Base-by-base conservation (phyloP, 2,888 invertebrate species). In the Callinectes sapidus region DNA sequence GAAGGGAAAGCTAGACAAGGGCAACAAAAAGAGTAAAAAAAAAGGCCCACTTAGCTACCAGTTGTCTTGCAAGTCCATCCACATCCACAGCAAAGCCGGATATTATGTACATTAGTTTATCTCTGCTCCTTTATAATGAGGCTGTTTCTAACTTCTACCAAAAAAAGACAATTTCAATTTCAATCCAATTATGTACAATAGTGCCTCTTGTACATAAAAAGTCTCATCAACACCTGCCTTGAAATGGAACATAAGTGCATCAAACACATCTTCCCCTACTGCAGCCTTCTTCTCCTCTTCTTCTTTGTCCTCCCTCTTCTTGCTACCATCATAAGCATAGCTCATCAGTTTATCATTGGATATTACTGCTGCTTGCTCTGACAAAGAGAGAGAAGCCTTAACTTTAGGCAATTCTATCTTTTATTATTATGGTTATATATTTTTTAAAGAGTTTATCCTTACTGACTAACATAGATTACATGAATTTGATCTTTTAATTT, bases 231-330 rank as follows among this genome's bases (percentile, higher is more conserved):
- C n/a, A 42, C 77, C 42, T 66, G 90, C 92, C 55, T 91, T 91
- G 23, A 93, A 55, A 10, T 89, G 89, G 28, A 81, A 48, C 18
- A 71, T 88, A 32, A 93, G 81, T 54, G 92, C 91, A 16, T 61
- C 81, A 14, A 89, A 91, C n/a, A 89, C 92, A 18, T 93, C 92
- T 13, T 42, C 61, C 28, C 92, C 92, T 55, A 35, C 66, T 81
- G 90, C 55, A 8, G 39, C 54, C n/a, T 90, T 89, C 39, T 91
- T 39, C 32, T n/a, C 23, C 28, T 87, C 77, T 32, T 88, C 87
- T 5, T 54, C 87, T 39, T 54, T 54, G 14, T 13, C 61, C 35
- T 87, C 18, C n/a, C 61, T 86, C 18, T 71, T 54, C 28, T 23
- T n/a, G 28, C 71, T 48, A 55, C 39, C 61, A 55, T 54, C 10